Base-by-base conservation (phyloP, 2,113 vertebrate species). In the Morone chrysops region DNA sequence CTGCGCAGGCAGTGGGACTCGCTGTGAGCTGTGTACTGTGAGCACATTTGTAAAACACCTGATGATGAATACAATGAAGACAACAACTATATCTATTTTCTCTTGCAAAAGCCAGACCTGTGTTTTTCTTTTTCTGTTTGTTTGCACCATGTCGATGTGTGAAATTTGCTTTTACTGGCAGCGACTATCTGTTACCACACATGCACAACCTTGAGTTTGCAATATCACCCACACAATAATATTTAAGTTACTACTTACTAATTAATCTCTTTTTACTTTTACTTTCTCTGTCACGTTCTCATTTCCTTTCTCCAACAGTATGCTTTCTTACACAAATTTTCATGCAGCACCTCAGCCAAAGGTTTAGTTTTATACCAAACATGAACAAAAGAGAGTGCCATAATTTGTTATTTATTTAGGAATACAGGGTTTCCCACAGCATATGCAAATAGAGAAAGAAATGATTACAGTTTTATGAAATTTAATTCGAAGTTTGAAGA, bases 31-130 rank as follows among this genome's bases (percentile, higher is more conserved):
- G 80, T 91, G 78, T 81, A 85, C 75, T 78, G 69, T 87, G 80
- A 89, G 75, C 83, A 92, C 90, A 94, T 91, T 91, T 94, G 90
- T 93, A 91, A 36, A 93, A 92, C 89, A 93, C 88, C 83, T 89
- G 25, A 91, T 90, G 85, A 87, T 75, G 69, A 90, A 78, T 84
- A 84, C 69, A 78, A 85, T 70, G 71, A 87, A 81, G 74, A 81
- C 60, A 66, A 80, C 78, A 84, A 83, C 69, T 74, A 82, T 79
- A 89, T 86, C 66, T 91, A 90, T 92, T 91, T 94, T 93, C 79
- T 93, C 89, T 93, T 92, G 83, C 70, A 92, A 93, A 93, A 61
- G 57, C 45, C 81, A 79, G 61, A 67, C 60, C 57, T 87, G 78
- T 86, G 74, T 86, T 63, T 80, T 78, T 60, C 14, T 73, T 81